Base-by-base conservation (phyloP, 2,797 vertebrate species). In the Coregonus ussuriensis region DNA sequence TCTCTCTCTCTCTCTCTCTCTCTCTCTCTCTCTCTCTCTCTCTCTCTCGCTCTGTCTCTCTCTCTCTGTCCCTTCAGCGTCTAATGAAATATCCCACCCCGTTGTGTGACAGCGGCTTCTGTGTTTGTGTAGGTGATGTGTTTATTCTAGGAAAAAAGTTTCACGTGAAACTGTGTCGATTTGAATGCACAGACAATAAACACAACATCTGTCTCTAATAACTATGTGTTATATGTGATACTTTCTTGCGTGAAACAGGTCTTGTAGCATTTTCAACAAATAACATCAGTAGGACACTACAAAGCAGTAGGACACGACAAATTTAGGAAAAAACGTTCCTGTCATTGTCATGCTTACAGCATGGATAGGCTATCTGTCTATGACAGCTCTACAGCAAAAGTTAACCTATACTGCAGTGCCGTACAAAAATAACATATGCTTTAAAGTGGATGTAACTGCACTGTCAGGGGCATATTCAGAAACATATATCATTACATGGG, bases 171-270 rank as follows among this genome's bases (percentile, higher is more conserved):
- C 85, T 16, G 88, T 90, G 83, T 84, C 85, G 81, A 35, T 7
- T 16, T 13, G 85, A 91, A 87, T n/a, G 90, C 88, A 83, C 83
- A 71, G 62, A 81, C 77, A 87, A 89, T 88, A 59, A 76, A 90
- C 90, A 91, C 89, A 92, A 89, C 92, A 93, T 92, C 91, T 93
- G 91, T 86, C 93, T 91, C 89, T 93, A 91, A 92, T 92, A 93
- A 93, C 88, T 87, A 88, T 71, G 87, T 92, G 92, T 90, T 92
- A 88, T 75, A 90, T 87, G 89, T 90, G 91, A 92, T 91, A 94
- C 81, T 88, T 91, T 63, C 89, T 79, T 78, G 75, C 80, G 88
- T 74, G 72, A 77, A 56, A 37, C 54, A 81, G 47, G 77, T 82
- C 81, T 77, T 85, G 74, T 85, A 85, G 84, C 79, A 86, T 72